A percentile compares a stretch with the other conserved stretches of the same genome.
phyloP scores from a whole-genome alignment of 2,797 vertebrate species.

The Malacoraja senta region DNA sequence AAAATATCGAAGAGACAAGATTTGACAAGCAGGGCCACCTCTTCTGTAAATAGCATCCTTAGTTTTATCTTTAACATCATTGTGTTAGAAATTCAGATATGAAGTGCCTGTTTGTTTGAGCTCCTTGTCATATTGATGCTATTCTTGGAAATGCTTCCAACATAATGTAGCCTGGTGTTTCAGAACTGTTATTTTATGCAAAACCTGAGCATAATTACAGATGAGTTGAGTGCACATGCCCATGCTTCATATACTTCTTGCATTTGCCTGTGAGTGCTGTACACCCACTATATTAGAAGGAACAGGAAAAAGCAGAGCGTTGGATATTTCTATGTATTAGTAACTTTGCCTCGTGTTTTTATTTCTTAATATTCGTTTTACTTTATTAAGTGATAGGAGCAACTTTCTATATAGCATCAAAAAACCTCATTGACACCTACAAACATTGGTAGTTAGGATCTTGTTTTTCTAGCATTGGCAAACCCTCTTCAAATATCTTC shows the following conservation, averaged over 20 bases:
- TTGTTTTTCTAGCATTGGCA: too few relatives aligned
- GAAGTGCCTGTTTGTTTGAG: not conserved
- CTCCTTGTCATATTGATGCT: not conserved
- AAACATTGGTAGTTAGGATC: too few relatives aligned
- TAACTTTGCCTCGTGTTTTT: not conserved
- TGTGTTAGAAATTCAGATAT: not conserved
- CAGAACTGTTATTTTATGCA: constrained; percentile 7
- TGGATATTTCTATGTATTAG: not conserved
- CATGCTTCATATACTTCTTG: not conserved
- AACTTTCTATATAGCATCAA: too few relatives aligned
- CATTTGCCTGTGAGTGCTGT: not conserved
- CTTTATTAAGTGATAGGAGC: too few relatives aligned
- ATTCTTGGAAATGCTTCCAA: not conserved
- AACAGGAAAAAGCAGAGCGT: not conserved
- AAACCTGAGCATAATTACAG: not conserved
- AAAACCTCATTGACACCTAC: too few relatives aligned
- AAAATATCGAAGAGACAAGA: not conserved
- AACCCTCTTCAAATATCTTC: too few relatives aligned
- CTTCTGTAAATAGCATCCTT: not conserved
- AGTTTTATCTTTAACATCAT: not conserved
- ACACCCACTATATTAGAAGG: not conserved
- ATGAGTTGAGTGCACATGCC: not conserved
- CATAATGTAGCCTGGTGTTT: constrained; percentile 5
- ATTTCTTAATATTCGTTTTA: not conserved
- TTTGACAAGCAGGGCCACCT: not conserved